phyloP scores from a whole-genome alignment of 1,140 invertebrate species.

The Zaprionus nigranus region DNA sequence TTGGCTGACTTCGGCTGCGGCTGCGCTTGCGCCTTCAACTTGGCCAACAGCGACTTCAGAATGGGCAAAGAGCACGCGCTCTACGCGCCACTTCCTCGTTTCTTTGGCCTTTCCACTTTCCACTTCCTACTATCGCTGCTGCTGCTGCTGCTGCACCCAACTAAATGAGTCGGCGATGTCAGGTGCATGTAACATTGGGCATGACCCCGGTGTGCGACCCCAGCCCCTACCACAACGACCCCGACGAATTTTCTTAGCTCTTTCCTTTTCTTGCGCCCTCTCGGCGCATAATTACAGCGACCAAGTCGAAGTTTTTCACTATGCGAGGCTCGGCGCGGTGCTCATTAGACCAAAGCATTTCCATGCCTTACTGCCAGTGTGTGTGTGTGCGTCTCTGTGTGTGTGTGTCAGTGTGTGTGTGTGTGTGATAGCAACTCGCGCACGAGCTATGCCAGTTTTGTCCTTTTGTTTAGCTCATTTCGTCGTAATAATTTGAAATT shows the following conservation, averaged over 20 bases:
- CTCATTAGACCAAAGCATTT: conserved; percentile 80
- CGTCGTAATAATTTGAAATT: conserved; percentile 81
- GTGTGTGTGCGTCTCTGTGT: conserved; percentile 18
- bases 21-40: conserved; percentile 31
- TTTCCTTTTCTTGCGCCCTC: conserved; percentile 3
- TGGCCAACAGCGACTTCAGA: conserved; percentile 8
- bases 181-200: conserved; percentile 59
- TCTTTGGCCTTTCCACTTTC: conserved; percentile 68
- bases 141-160: conserved; percentile 47
- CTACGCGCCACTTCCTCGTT: conserved; percentile 33
- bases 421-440: conserved; percentile 56
- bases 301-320: conserved; percentile 75
- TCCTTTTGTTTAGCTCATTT: conserved; percentile 74
- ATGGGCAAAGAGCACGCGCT: conserved; percentile 72
- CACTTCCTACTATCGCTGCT: conserved; percentile 8
- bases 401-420: conserved; percentile 13
- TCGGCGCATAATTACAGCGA: conserved; percentile 66
- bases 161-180: conserved; percentile 74
- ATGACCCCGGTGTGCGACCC: conserved; percentile 61
- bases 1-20: conserved; percentile 59
- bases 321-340: conserved; percentile 44
- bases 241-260: conserved; percentile 64
- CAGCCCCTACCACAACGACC: conserved; percentile 37
- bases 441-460: conserved; percentile 71
- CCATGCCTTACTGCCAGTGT: conserved; percentile 46